Conservation (phyloP, 2,113 vertebrate genomes). For the Alces alces region DNA sequence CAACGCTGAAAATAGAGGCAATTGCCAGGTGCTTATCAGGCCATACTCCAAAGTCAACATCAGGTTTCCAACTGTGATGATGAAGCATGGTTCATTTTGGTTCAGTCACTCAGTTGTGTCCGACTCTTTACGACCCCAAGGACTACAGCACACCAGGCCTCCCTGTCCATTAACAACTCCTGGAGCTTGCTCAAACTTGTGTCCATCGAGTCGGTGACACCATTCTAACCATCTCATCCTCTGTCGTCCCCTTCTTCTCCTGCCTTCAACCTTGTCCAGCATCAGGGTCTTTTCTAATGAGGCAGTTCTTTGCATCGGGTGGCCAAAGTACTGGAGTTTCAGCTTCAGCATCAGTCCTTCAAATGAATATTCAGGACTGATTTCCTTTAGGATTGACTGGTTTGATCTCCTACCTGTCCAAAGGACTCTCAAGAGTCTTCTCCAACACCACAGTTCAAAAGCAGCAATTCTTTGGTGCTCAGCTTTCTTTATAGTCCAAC, state of each 20-base stretch:
- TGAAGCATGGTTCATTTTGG: background rate
- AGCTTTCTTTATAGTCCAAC: background rate
- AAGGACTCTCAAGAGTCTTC: background rate
- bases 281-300: background rate
- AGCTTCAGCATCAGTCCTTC: background rate
- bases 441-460: background rate
- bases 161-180: background rate
- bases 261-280: background rate
- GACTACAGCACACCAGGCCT: rapidly evolving
- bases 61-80: background rate
- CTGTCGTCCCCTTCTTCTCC: rapidly evolving
- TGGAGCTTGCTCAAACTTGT: background rate
- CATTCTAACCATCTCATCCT: background rate
- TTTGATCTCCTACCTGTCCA: background rate
- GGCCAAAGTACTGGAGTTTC: background rate
- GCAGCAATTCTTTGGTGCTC: background rate
- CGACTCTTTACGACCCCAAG: rapidly evolving
- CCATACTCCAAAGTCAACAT: background rate
- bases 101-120: background rate
- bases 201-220: background rate
- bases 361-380: background rate
- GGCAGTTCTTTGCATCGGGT: background rate
- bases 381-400: background rate
- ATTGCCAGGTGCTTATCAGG: background rate
- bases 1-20: too few species aligned